A percentile compares a stretch with the other conserved stretches of the same genome.
Conservation (phyloP, 2,797 vertebrate genomes). For the Esox lucius region DNA sequence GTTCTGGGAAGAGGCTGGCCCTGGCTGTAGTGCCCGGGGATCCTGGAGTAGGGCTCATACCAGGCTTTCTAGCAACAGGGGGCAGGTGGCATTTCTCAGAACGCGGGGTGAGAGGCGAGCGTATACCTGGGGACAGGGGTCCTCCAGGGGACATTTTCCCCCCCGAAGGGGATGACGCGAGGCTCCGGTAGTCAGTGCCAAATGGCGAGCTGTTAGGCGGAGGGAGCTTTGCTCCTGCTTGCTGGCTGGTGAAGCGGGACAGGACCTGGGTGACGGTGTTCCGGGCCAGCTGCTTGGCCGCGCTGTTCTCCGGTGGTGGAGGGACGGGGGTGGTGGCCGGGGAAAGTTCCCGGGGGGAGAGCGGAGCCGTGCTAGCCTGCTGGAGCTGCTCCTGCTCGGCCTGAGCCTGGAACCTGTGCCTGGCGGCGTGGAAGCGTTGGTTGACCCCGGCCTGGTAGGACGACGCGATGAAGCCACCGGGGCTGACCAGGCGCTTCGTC, state of each 20-base stretch:
- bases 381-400: slow-evolving; percentile 90
- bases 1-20: slow-evolving; percentile 77
- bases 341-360: slow-evolving; percentile 89
- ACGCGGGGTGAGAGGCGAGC: slow-evolving; percentile 87
- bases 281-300: slow-evolving; percentile 93
- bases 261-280: slow-evolving; percentile 98
- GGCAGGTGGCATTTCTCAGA: slow-evolving; percentile 86
- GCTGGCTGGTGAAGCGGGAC: slow-evolving; percentile 94
- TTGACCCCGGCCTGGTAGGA: slow-evolving; percentile 94
- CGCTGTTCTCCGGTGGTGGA: slow-evolving; percentile 81
- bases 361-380: slow-evolving; percentile 78
- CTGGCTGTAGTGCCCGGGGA: slow-evolving; percentile 72
- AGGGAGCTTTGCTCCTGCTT: slow-evolving; percentile 81
- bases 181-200: slow-evolving; percentile 93
- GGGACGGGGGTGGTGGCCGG: slow-evolving; percentile 84
- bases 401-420: slow-evolving; percentile 96
- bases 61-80: slow-evolving; percentile 90
- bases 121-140: slow-evolving; percentile 85
- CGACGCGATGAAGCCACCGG: slow-evolving; percentile 84
- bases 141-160: slow-evolving; percentile 72
- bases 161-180: slow-evolving; percentile 76
- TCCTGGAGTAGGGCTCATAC: slow-evolving; percentile 84
- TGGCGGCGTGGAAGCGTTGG: slow-evolving; percentile 94
- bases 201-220: slow-evolving; percentile 93
- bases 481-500: slow-evolving; percentile 81